Evolutionary conservation across 2,888 invertebrate genomes (phyloP).

Genomic region (Brachypalpus laphriformis): DNA sequence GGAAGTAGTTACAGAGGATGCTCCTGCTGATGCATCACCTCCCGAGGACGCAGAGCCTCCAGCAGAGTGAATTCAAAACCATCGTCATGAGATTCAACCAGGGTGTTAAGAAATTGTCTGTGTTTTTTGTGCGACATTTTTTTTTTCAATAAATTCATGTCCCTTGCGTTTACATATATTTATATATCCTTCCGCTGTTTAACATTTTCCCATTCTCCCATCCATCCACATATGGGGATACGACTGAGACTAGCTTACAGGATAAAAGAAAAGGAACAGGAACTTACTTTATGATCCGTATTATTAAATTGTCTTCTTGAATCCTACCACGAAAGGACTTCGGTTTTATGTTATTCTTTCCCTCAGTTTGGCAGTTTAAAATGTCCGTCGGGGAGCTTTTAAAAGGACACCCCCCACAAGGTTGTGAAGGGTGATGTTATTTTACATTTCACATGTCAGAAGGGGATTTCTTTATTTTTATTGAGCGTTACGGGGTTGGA

Average conservation of each 20-base stretch:
- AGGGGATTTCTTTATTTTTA: conserved; percentile 70
- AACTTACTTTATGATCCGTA: conserved; percentile 78
- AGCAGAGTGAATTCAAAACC: not conserved
- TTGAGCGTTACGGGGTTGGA: conserved; percentile 63
- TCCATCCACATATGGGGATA: conserved; percentile 8
- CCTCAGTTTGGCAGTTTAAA: conserved; percentile 19
- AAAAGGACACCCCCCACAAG: conserved; percentile 32
- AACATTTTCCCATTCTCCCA: conserved; percentile 12
- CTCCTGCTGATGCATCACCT: no score
- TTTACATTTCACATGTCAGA: conserved; percentile 73
- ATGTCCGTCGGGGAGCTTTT: conserved; percentile 30
- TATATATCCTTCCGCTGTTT: conserved; percentile 34
- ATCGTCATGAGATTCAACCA: not conserved
- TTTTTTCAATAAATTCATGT: conserved; percentile 34
- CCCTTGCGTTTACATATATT: conserved; percentile 37
- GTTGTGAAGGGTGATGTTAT: conserved; percentile 56
- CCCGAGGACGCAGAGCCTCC: not conserved
- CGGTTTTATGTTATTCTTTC: conserved; percentile 44
- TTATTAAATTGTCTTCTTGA: conserved; percentile 78
- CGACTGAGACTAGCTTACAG: conserved; percentile 33
- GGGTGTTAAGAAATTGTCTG: not conserved
- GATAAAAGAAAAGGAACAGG: conserved; percentile 57
- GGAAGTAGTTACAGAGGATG: no score
- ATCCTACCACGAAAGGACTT: conserved; percentile 37
- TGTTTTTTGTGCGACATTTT: not conserved